phyloP scores from a whole-genome alignment of 2,113 vertebrate genomes.

The Protomyctophum bolini region DNA sequence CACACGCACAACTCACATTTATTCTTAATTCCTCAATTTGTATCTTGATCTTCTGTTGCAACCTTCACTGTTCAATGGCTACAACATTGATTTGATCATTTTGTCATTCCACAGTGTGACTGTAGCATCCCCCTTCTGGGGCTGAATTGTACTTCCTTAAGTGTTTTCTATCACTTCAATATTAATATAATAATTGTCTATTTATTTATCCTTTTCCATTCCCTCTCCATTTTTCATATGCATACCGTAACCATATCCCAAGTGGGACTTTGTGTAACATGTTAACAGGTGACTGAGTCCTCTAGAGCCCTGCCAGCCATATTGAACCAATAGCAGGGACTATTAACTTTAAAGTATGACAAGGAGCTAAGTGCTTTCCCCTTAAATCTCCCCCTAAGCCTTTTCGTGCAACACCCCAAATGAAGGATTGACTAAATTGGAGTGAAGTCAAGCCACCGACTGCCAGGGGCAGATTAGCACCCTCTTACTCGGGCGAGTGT shows the following conservation, averaged over 20 bases:
- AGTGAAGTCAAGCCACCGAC: constrained; percentile 59
- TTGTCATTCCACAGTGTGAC: too few species aligned
- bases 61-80: too few species aligned
- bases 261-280: constrained; percentile 26
- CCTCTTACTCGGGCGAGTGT: background rate
- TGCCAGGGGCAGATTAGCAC: constrained; percentile 63
- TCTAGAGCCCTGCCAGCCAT: constrained; percentile 35
- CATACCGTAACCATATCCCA: constrained; percentile 11
- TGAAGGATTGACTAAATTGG: constrained; percentile 52
- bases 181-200: background rate
- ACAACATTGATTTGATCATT: too few species aligned
- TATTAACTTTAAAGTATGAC: constrained; percentile 12
- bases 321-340: constrained; percentile 20
- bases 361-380: constrained; percentile 42
- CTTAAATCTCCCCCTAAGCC: constrained; percentile 57
- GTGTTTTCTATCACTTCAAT: constrained; percentile 11
- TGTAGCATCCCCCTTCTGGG: too few species aligned
- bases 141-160: background rate
- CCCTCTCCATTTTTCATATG: constrained; percentile 15
- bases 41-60: too few species aligned
- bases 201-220: constrained; percentile 10
- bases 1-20: too few species aligned
- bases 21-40: too few species aligned
- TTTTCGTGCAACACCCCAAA: constrained; percentile 51
- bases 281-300: constrained; percentile 37